phyloP scores from a whole-genome alignment of 2,888 invertebrate genomes.

The Coenonympha glycerion region DNA sequence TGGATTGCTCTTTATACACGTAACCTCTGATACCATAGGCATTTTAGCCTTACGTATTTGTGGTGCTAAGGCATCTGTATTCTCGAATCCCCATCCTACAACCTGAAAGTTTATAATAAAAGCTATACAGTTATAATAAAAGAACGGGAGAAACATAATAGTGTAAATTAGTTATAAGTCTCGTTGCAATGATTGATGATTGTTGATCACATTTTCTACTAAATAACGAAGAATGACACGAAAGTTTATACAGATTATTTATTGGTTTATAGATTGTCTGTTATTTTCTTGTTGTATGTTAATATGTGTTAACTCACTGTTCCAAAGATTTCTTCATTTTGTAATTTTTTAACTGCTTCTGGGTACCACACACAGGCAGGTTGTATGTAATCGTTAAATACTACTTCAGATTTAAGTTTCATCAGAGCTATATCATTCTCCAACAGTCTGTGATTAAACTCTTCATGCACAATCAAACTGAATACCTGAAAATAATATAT shows the following conservation, averaged over 20 bases:
- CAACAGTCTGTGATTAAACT: constrained; percentile 30
- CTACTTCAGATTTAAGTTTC: constrained; percentile 15
- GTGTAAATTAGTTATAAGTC: too few species aligned
- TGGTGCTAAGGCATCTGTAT: constrained; percentile 10
- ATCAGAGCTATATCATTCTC: constrained; percentile 36
- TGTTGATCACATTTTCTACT: too few species aligned
- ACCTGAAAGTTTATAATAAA: too few species aligned
- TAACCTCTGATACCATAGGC: constrained; percentile 14
- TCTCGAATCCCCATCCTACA: constrained; percentile 20
- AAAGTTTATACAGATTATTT: too few species aligned
- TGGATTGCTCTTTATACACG: constrained; percentile 14
- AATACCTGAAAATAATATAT: neutral
- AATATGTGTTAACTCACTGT: neutral
- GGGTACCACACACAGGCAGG: constrained; percentile 17
- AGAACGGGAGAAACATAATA: too few species aligned
- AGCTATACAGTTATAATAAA: too few species aligned
- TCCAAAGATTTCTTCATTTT: neutral
- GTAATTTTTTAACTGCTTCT: neutral
- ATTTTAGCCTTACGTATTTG: constrained; percentile 14
- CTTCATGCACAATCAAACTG: constrained; percentile 31
- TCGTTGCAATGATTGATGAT: too few species aligned
- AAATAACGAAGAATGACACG: too few species aligned
- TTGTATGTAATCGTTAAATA: constrained; percentile 16
- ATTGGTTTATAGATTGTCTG: too few species aligned
- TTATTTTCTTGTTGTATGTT: too few species aligned